Base-by-base conservation (phyloP, 2,888 invertebrate species). In the Drosophila phalerata region DNA sequence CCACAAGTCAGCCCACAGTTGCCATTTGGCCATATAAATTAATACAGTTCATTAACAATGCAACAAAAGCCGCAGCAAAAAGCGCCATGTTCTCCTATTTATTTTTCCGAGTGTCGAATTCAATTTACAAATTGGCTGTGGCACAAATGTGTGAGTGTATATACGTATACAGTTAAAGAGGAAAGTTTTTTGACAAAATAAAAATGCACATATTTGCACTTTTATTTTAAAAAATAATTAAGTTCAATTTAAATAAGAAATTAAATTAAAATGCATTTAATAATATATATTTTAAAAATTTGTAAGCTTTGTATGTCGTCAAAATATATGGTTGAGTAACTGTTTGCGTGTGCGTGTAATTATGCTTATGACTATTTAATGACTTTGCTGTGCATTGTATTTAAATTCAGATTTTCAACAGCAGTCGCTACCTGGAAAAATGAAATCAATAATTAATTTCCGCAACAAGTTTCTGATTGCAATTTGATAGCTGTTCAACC, bases 321-420 rank as follows among this genome's bases (percentile, higher is more conserved):
- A 28, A 8, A 28, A 28, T 28, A 28, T 8, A 6, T 28, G 5
- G 6, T 28, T 5, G 8, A 5, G 6, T 1, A 28, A 28, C 4
- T 65, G 13, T 60, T 22, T 58, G 19, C 47, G 51, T 55, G 28
- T 25, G 30, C 28, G 55, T 49, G 40, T 74, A 77, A 79, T 79
- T 82, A 81, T 68, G 61, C 38, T 74, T 82, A 82, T 84, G 79
- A 74, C 56, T 82, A 69, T 85, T 85, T 81, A 85, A 83, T 83
- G 71, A 67, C 49, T 57, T 63, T n/a, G 57, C 52, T 49, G 10
- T 49, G 10, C 25, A 37, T 34, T 60, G 67, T 53, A 61, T 65
- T 66, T 74, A 74, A 73, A 77, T 68, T 48, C 45, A 62, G 63
- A 69, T 77, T 58, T 74, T 63, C 56, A 25, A 60, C 61, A 60